A percentile compares a stretch with the other conserved stretches of the same genome.
phyloP scores from a whole-genome alignment of 2,797 vertebrate genomes.

The Crocidura indochinensis region DNA sequence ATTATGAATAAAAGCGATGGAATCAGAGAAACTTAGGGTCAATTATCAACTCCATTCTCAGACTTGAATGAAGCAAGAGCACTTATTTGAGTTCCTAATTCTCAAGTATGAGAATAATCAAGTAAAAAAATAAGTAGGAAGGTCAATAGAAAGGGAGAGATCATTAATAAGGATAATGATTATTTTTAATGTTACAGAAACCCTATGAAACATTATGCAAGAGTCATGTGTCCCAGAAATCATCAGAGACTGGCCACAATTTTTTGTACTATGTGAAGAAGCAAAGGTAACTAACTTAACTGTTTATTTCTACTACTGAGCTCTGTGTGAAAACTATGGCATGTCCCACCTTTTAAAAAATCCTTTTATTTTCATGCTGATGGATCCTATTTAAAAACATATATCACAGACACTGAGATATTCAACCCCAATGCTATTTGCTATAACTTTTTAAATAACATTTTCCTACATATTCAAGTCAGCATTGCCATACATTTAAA shows the following conservation, averaged over 20 bases:
- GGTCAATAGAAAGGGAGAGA: background rate
- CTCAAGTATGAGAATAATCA: too few relatives aligned
- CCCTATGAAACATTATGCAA: background rate
- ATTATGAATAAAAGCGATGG: background rate
- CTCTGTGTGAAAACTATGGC: background rate
- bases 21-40: background rate
- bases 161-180: background rate
- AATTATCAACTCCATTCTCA: background rate
- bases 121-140: too few relatives aligned
- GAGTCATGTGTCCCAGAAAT: background rate
- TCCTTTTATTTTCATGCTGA: background rate
- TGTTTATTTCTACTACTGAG: background rate
- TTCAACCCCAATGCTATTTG: background rate
- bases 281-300: background rate
- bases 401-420: background rate
- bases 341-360: background rate
- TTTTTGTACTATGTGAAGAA: background rate
- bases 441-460: background rate
- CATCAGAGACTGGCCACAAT: background rate
- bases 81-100: too few relatives aligned
- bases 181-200: background rate
- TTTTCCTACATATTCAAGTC: background rate
- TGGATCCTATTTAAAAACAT: background rate
- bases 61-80: background rate
- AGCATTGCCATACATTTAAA: background rate